Conservation (phyloP, 2,113 vertebrate genomes). For the Varanus komodoensis region DNA sequence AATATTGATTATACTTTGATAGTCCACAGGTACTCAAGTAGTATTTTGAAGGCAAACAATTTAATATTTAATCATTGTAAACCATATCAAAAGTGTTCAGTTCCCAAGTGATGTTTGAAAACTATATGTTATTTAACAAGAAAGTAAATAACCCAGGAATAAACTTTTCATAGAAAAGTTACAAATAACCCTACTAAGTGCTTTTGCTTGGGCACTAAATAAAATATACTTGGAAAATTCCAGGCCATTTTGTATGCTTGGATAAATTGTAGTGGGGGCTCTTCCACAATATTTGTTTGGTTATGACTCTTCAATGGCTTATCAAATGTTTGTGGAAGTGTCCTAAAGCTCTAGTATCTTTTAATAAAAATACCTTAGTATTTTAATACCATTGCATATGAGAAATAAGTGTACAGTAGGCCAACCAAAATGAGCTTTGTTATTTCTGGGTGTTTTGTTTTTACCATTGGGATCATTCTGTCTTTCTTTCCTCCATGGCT, state of each 20-base stretch:
- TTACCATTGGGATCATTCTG: slow-evolving; percentile 79
- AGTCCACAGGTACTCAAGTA: background rate
- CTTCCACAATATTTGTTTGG: slow-evolving; percentile 12
- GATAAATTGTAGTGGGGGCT: background rate
- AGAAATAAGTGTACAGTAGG: slow-evolving; percentile 10
- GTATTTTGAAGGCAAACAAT: background rate
- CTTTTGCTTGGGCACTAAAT: background rate
- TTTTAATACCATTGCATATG: slow-evolving; percentile 16
- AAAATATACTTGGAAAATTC: background rate
- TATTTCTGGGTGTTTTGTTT: slow-evolving; percentile 3
- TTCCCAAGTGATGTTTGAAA: background rate
- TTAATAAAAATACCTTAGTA: slow-evolving; percentile 9
- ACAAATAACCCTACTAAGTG: background rate
- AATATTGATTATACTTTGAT: background rate
- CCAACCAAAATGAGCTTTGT: slow-evolving; percentile 38
- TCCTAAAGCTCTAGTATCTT: background rate
- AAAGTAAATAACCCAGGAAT: background rate
- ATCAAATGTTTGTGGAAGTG: background rate
- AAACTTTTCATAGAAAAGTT: background rate
- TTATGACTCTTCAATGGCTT: slow-evolving; percentile 37
- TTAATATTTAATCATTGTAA: background rate
- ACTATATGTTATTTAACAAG: background rate
- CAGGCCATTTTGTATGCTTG: background rate
- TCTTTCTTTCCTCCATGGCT: slow-evolving; percentile 86
- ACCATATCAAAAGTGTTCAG: background rate